Evolutionary conservation across 2,888 invertebrate genomes (phyloP).

Genomic region (Pachliopta kotzebuea): DNA sequence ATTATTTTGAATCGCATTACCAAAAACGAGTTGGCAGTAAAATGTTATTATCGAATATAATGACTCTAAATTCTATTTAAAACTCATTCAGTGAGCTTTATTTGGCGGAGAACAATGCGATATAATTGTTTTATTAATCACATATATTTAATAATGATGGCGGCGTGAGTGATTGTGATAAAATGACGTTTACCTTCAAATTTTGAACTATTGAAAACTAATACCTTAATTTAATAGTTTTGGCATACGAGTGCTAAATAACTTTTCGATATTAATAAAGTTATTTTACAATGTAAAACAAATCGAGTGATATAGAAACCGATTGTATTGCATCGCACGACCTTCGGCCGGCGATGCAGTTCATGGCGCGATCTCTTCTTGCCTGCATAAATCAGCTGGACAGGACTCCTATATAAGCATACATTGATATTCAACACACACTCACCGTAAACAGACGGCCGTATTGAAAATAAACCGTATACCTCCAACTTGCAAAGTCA

Average conservation of each 20-base stretch:
- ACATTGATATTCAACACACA: conserved; percentile 67
- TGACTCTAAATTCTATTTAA: conserved; percentile 22
- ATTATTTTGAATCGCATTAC: neutral
- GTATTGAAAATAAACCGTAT: conserved; percentile 68
- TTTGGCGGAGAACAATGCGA: conserved; percentile 17
- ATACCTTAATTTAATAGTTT: neutral
- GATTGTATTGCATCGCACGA: conserved; percentile 52
- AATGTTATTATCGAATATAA: conserved; percentile 30
- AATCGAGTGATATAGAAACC: conserved; percentile 55
- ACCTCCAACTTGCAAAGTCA: conserved; percentile 70
- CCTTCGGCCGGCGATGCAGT: conserved; percentile 66
- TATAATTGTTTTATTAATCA: conserved; percentile 27
- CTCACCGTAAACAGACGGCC: conserved; percentile 72
- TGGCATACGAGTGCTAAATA: neutral
- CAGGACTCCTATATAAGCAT: conserved; percentile 53
- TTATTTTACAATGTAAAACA: conserved; percentile 36
- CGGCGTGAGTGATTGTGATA: conserved; percentile 18
- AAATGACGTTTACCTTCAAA: conserved; percentile 28
- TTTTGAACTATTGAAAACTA: neutral
- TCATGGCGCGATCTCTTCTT: conserved; percentile 59
- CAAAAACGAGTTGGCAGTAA: conserved; percentile 4
- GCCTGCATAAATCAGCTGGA: conserved; percentile 67
- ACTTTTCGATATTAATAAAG: conserved; percentile 6
- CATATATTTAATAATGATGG: conserved; percentile 20
- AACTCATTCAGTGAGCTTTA: conserved; percentile 19